Percentiles rank a stretch among this genome's conserved stretches.
phyloP scores from a whole-genome alignment of 2,113 vertebrate genomes.

The Cebus imitator region DNA sequence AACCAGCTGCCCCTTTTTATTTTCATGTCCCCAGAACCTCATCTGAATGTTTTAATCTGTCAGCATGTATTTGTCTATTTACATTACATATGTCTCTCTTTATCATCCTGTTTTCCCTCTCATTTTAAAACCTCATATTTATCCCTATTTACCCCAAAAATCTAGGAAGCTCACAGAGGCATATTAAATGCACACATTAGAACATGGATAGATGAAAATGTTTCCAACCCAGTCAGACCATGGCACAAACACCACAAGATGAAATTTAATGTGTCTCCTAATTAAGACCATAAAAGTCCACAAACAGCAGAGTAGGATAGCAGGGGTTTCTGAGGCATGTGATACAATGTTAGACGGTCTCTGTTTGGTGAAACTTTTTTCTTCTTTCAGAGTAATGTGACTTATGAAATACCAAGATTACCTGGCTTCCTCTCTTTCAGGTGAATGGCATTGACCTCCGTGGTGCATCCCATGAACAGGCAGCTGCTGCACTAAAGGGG shows the following conservation, averaged over 20 bases:
- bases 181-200: background rate
- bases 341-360: background rate
- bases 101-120: constrained; percentile 33
- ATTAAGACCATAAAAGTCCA: background rate
- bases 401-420: background rate
- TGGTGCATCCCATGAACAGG: constrained; percentile 96
- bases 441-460: constrained; percentile 97
- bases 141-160: constrained; percentile 15
- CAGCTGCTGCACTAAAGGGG: constrained; percentile 94
- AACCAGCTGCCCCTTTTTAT: background rate
- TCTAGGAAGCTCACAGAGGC: constrained; percentile 5
- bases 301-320: background rate
- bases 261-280: background rate
- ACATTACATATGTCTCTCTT: constrained; percentile 46
- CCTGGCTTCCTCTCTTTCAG: constrained; percentile 78
- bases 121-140: constrained; percentile 36
- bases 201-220: background rate
- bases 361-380: background rate
- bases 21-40: constrained; percentile 6
- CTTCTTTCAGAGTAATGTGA: background rate
- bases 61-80: constrained; percentile 40
- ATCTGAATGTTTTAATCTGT: constrained; percentile 59
- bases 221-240: background rate
- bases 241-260: background rate
- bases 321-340: background rate